A percentile compares a stretch with the other conserved stretches of the same genome.
These are phyloP conservation scores for Oreortyx pictus DNA, from an alignment of 2,797 vertebrate species.

Conservation along the genomic window DNA sequence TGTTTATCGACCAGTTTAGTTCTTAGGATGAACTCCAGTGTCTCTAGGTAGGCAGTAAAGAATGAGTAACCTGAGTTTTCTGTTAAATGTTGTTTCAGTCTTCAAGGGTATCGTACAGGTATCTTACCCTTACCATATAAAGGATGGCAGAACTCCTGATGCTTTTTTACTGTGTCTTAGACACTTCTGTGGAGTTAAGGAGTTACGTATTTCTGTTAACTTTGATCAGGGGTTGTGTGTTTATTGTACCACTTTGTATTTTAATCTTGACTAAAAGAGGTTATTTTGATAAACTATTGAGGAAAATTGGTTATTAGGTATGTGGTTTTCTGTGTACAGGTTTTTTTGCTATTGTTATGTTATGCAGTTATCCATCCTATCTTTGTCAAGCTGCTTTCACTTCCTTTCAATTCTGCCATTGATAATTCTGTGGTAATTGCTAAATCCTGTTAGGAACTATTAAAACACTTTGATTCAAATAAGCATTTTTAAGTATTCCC, in stretches of 20 bases:
- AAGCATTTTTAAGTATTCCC: not conserved
- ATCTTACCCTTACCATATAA: not conserved
- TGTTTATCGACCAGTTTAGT: not conserved
- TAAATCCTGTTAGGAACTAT: not conserved
- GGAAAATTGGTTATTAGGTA: not conserved
- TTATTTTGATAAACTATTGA: not conserved
- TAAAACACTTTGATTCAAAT: not conserved
- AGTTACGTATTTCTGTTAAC: not conserved
- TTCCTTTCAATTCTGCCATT: not conserved
- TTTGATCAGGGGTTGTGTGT: not conserved
- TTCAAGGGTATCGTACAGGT: not conserved
- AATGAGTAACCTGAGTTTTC: not conserved
- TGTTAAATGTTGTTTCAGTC: not conserved
- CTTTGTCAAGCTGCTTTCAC: not conserved
- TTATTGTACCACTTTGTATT: not conserved
- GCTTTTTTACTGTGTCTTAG: not conserved
- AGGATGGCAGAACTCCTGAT: not conserved
- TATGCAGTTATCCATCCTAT: not conserved
- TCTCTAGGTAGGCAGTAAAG: not conserved
- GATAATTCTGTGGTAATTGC: not conserved
- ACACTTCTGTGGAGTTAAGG: not conserved
- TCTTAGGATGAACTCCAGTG: not conserved
- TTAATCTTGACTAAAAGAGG: not conserved
- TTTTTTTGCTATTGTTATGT: not conserved
- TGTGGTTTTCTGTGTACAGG: not conserved